phyloP scores from a whole-genome alignment of 2,113 vertebrate genomes.

The Onychostoma macrolepis region DNA sequence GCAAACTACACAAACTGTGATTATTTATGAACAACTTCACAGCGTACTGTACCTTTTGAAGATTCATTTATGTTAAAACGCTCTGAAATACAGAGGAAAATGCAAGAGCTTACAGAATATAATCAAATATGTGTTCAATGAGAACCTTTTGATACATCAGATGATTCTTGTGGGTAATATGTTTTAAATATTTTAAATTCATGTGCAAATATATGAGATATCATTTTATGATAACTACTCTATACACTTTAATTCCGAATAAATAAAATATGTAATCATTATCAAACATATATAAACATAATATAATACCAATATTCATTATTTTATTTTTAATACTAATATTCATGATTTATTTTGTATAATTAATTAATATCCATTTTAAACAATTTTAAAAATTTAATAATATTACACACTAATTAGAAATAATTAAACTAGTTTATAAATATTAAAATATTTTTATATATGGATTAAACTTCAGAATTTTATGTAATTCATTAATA shows the following conservation, averaged over 20 bases:
- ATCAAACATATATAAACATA: not conserved
- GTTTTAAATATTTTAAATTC: not conserved
- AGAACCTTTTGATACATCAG: not conserved
- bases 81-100: constrained; percentile 61
- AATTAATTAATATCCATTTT: no score
- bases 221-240: not conserved
- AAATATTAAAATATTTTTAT: no score
- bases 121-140: not conserved
- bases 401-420: no score
- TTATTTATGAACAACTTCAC: not conserved
- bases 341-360: no score
- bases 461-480: no score
- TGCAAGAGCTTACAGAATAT: not conserved
- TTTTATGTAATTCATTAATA: no score
- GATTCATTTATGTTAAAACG: constrained; percentile 63
- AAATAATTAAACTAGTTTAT: no score
- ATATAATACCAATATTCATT: not conserved
- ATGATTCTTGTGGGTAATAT: not conserved
- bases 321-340: not conserved
- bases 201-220: not conserved
- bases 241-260: not conserved
- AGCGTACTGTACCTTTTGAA: constrained; percentile 57
- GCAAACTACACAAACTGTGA: not conserved
- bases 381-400: no score
- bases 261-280: not conserved